Conservation (phyloP, 2,113 vertebrate genomes). For the Parus major region DNA sequence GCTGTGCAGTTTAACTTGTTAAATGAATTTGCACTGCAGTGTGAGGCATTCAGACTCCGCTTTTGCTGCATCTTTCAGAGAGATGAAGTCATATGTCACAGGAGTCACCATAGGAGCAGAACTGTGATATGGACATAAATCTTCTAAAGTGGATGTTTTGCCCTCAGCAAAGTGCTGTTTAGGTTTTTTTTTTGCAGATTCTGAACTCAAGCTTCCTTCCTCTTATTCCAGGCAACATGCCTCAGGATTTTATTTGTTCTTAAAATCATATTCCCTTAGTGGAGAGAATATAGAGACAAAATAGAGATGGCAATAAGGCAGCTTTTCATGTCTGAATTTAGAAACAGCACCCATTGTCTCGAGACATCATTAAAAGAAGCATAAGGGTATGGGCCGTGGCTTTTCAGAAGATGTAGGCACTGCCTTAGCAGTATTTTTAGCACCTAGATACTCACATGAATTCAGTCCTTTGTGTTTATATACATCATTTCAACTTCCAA, state of each 20-base stretch:
- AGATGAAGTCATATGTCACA: neutral
- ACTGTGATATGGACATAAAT: neutral
- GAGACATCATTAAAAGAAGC: neutral
- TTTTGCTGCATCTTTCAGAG: neutral
- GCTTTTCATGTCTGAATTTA: neutral
- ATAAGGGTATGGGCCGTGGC: neutral
- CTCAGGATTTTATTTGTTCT: neutral
- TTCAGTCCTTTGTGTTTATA: neutral
- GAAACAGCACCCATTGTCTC: neutral
- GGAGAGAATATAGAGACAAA: neutral
- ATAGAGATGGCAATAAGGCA: neutral
- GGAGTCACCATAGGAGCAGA: neutral
- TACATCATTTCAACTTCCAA: neutral
- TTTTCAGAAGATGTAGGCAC: neutral
- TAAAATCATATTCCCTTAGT: neutral
- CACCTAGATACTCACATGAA: neutral
- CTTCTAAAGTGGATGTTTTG: neutral
- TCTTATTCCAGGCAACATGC: neutral
- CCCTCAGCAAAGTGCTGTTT: neutral
- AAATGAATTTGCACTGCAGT: neutral
- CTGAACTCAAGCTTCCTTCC: neutral
- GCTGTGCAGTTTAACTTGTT: fast-evolving
- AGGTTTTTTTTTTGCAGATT: neutral
- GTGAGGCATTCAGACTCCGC: neutral
- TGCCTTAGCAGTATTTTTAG: neutral